Evolutionary conservation across 2,888 invertebrate species (phyloP), one percentile per base, ranked within the genome.

Genomic region (Unio pictorum): DNA sequence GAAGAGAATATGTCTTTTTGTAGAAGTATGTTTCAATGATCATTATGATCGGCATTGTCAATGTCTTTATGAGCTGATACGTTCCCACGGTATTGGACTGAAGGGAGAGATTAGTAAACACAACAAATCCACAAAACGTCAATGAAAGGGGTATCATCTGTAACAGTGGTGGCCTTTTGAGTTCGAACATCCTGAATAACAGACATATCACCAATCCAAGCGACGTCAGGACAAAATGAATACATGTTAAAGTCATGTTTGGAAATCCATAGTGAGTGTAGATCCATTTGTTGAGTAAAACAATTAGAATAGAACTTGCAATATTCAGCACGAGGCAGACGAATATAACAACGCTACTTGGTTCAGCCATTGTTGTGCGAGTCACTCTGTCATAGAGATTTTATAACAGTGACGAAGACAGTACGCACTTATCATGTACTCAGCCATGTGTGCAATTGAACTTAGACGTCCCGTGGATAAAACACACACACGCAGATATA

Each of bases 61-160:
- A 85, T 73, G 91, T 91, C 85, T 93, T 93, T 5, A 92, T 91
- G 11, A 93, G 87, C 84, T 93, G 92, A 84, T 92, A 93, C 4
- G 92, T 93, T 7, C 92, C 92, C 15, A 93, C 91, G 0, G 92
- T 91, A 78, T 93, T 93, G 66, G 89, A 88, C 60, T 92, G 91
- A 56, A 93, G 84, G 64, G 92, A 92, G 26, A 93, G 85, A 83
- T 93, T 93, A 6, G 93, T 92, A 64, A 93, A 88, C 4, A 92
- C 92, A 23, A 93, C 92, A 82, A 92, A 93, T 20, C 92, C 92
- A 81, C 92, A 93, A 78, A 93, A 93, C n/a, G 92, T 90, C 69
- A 91, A 75, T 0, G 92, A 91, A 59, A 93, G 89, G 0, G 91
- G 89, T 5, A 92, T 60, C 90, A 93, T 91, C 45, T 91, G 90